phyloP scores from a whole-genome alignment of 1,140 invertebrate species.

The Philotrypesis tridentata region DNA sequence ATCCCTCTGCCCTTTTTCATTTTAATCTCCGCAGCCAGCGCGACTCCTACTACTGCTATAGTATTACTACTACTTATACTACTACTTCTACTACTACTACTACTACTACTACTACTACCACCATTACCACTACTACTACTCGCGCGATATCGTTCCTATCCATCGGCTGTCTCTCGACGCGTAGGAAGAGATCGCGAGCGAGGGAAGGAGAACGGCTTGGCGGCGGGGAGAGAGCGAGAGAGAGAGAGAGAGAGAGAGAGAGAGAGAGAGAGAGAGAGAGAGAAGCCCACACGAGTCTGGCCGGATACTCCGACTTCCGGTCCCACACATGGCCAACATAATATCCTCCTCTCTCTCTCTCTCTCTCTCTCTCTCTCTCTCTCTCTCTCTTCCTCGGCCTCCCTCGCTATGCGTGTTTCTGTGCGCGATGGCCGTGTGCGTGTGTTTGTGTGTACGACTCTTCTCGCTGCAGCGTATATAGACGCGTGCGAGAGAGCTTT shows the following conservation, averaged over 20 bases:
- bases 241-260: conserved; percentile 67
- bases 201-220: conserved; percentile 48
- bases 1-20: conserved; percentile 43
- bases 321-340: conserved; percentile 71
- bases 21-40: conserved; percentile 21
- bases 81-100: not conserved
- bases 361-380: conserved; percentile 43
- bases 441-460: not conserved
- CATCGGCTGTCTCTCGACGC: conserved; percentile 51
- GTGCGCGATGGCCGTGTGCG: not conserved
- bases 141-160: conserved; percentile 56
- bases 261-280: conserved; percentile 66
- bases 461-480: conserved; percentile 48
- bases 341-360: conserved; percentile 56
- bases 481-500: conserved; percentile 33
- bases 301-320: conserved; percentile 74
- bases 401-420: not conserved
- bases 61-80: too few species aligned
- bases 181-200: conserved; percentile 54
- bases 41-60: not conserved
- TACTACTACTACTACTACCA: not conserved
- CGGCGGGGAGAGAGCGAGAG: conserved; percentile 62
- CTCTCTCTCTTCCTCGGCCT: conserved; percentile 31
- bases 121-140: not conserved
- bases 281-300: conserved; percentile 74